Conservation (phyloP, 2,113 vertebrate species). For the Scomber colias region DNA sequence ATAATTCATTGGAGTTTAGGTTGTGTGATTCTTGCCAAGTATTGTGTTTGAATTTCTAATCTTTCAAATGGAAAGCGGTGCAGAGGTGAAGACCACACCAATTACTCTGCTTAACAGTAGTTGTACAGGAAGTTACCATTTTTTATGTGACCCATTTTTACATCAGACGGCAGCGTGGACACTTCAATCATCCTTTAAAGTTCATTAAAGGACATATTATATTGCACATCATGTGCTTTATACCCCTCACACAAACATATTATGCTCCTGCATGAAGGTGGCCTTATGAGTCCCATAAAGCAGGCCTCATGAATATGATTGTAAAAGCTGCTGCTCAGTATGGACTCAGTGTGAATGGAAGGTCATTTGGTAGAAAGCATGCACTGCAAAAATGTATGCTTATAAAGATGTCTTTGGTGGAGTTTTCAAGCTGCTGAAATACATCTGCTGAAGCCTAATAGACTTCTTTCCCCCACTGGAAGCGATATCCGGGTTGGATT, state of each 20-base stretch:
- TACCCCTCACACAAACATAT: slow-evolving; percentile 94
- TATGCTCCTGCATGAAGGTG: slow-evolving; percentile 90
- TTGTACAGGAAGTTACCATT: slow-evolving; percentile 72
- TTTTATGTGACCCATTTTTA: slow-evolving; percentile 79
- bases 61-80: slow-evolving; percentile 40
- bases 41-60: background rate
- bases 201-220: slow-evolving; percentile 96
- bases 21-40: slow-evolving; percentile 21
- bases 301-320: slow-evolving; percentile 91
- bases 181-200: slow-evolving; percentile 85
- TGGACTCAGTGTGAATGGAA: slow-evolving; percentile 85
- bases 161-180: slow-evolving; percentile 79
- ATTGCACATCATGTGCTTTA: slow-evolving; percentile 95
- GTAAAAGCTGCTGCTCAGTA: slow-evolving; percentile 91
- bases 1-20: slow-evolving; percentile 1
- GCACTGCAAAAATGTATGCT: slow-evolving; percentile 71
- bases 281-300: slow-evolving; percentile 94
- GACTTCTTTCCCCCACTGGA: slow-evolving; percentile 46
- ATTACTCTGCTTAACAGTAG: slow-evolving; percentile 69
- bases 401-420: slow-evolving; percentile 72
- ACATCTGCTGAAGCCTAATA: slow-evolving; percentile 72
- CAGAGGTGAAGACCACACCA: slow-evolving; percentile 52
- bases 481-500: slow-evolving; percentile 41
- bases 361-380: slow-evolving; percentile 84
- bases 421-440: slow-evolving; percentile 67